These are phyloP conservation scores for Oreochromis tanganicae DNA, from an alignment of 2,113 vertebrate species.

Conservation along the genomic window DNA sequence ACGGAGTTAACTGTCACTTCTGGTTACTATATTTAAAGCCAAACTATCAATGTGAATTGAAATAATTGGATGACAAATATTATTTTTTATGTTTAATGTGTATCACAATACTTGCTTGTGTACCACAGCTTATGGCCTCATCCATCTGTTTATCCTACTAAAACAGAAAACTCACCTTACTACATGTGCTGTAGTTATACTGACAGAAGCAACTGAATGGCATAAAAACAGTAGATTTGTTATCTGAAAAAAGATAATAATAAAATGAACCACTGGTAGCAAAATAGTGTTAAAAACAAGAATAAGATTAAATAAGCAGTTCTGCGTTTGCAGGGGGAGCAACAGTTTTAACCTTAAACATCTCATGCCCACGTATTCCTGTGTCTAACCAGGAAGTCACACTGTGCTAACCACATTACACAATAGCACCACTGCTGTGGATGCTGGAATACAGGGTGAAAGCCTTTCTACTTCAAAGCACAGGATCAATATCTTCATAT, in stretches of 20 bases:
- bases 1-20: background rate
- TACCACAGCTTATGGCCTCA: background rate
- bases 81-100: background rate
- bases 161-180: background rate
- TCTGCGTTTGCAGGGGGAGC: background rate
- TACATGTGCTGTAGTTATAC: background rate
- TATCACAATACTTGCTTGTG: background rate
- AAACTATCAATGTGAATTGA: background rate
- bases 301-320: background rate
- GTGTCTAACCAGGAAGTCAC: slow-evolving; percentile 5
- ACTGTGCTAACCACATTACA: slow-evolving; percentile 34
- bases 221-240: background rate
- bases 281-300: background rate
- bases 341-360: background rate
- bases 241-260: background rate
- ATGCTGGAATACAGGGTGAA: slow-evolving; percentile 12
- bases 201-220: background rate
- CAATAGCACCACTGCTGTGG: slow-evolving; percentile 11
- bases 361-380: background rate
- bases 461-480: slow-evolving; percentile 26
- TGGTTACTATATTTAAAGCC: background rate
- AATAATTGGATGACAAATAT: background rate
- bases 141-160: background rate
- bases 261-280: background rate
- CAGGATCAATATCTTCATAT: slow-evolving; percentile 55